Conservation (phyloP, 2,888 invertebrate genomes). For the Ochropleura leucogaster region DNA sequence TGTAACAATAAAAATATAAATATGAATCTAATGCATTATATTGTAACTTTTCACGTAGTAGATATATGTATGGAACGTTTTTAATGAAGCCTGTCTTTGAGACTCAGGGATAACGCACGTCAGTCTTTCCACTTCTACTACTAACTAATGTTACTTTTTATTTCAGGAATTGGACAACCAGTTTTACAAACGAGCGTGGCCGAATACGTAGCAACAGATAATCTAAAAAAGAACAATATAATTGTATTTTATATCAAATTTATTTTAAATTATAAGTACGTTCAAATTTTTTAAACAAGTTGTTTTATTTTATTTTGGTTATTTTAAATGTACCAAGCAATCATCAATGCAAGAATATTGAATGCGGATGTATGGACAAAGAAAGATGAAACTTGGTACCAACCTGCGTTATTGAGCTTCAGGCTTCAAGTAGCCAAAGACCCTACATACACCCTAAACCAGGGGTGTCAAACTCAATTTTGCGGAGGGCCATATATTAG, state of each 20-base stretch:
- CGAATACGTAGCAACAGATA: conserved; percentile 19
- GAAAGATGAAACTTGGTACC: background rate
- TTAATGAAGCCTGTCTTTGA: too few species aligned
- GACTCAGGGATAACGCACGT: too few species aligned
- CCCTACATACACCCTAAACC: background rate
- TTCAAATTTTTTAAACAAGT: background rate
- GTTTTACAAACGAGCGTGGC: conserved; percentile 11
- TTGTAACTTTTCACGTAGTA: too few species aligned
- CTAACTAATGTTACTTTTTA: background rate
- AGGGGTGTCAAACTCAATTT: too few species aligned
- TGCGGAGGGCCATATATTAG: too few species aligned
- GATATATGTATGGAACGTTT: too few species aligned
- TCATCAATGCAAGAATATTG: background rate
- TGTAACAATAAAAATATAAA: background rate
- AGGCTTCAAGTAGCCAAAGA: background rate
- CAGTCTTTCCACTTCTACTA: too few species aligned
- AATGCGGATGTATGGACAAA: too few species aligned
- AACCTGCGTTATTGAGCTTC: too few species aligned
- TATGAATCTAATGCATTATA: too few species aligned
- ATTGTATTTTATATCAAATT: background rate
- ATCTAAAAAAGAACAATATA: background rate
- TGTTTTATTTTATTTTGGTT: conserved; percentile 3
- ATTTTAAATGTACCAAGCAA: background rate
- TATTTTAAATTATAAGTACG: conserved; percentile 1
- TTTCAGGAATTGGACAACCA: conserved; percentile 54